Percentiles rank a stretch among this genome's conserved stretches.
These are phyloP conservation scores for Meloidogyne hapla DNA, from an alignment of 1,140 invertebrate species.

Conservation along the genomic window DNA sequence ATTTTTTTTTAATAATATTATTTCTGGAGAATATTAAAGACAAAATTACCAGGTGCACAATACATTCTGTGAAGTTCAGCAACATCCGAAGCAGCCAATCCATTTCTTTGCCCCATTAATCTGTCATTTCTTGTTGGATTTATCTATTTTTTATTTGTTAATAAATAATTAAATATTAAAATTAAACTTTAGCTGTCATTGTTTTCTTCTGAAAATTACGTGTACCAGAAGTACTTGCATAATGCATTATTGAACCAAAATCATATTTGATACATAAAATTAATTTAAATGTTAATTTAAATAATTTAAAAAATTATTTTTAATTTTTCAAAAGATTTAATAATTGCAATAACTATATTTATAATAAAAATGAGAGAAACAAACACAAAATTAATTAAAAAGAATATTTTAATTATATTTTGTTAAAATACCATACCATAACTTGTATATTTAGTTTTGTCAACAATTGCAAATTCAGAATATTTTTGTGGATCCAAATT, in stretches of 20 bases:
- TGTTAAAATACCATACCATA: too few relatives aligned
- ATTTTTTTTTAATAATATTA: too few relatives aligned
- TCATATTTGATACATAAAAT: neutral
- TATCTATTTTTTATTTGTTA: neutral
- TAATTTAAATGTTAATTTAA: neutral
- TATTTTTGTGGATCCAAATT: constrained; percentile 67
- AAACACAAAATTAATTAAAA: too few relatives aligned
- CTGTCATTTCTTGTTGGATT: constrained; percentile 43
- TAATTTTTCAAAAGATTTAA: neutral
- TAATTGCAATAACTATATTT: too few relatives aligned
- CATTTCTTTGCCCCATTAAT: constrained; percentile 52
- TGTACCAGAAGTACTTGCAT: constrained; percentile 36
- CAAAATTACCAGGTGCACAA: constrained; percentile 38
- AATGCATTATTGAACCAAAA: constrained; percentile 52
- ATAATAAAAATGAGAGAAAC: too few relatives aligned
- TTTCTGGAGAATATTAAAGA: too few relatives aligned
- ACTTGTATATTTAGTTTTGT: constrained; percentile 47
- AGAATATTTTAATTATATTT: too few relatives aligned
- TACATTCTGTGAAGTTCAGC: constrained; percentile 56
- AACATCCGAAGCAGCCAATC: constrained; percentile 43
- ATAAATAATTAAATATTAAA: neutral
- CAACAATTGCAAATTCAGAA: constrained; percentile 57
- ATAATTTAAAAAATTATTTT: neutral
- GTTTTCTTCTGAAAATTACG: constrained; percentile 37
- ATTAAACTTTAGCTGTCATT: constrained; percentile 51